Conservation (phyloP, 2,113 vertebrate species). For the Himantopus leucocephalus region DNA sequence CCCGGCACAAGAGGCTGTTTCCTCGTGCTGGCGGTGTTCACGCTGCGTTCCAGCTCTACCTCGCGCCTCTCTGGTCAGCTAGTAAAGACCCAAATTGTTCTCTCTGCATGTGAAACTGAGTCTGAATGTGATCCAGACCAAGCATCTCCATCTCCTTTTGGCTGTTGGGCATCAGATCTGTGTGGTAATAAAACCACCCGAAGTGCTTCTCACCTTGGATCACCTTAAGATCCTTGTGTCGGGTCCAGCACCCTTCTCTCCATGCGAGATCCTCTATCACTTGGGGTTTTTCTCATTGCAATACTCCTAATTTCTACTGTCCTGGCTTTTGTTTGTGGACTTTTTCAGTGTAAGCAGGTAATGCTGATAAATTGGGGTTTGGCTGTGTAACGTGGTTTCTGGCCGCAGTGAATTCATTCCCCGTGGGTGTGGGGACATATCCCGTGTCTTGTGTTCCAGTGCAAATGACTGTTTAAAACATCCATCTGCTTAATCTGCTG, state of each 20-base stretch:
- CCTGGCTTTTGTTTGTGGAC: neutral
- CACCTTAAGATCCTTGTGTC: neutral
- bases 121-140: neutral
- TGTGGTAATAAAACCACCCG: neutral
- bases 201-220: neutral
- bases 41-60: neutral
- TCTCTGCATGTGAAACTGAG: neutral
- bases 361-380: neutral
- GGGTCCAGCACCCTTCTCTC: neutral
- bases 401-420: neutral
- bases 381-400: neutral
- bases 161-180: neutral
- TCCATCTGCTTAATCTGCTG: constrained; percentile 37
- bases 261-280: neutral
- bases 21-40: neutral
- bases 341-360: neutral
- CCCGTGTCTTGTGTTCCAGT: neutral
- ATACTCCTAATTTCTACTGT: neutral
- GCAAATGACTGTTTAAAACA: neutral
- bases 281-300: neutral
- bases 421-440: neutral
- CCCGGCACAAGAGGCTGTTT: neutral
- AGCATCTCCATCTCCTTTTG: neutral
- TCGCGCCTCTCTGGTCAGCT: neutral
- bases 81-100: neutral